Percentiles rank a stretch among this genome's conserved stretches.
Conservation (phyloP, 2,797 vertebrate genomes). For the Pagetopsis macropterus region DNA sequence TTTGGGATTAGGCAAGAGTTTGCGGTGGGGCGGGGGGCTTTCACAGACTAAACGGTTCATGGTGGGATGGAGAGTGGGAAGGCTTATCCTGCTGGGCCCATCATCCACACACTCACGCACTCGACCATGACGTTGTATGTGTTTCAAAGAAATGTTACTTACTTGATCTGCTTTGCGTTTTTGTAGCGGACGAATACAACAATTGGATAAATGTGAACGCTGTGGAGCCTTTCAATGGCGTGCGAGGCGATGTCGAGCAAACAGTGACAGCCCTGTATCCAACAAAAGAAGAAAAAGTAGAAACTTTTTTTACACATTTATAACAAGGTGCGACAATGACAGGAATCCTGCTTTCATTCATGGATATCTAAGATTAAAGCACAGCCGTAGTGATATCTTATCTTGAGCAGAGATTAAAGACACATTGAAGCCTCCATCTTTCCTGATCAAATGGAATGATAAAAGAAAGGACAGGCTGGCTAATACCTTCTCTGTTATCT, state of each 20-base stretch:
- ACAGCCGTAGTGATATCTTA: slow-evolving; percentile 20
- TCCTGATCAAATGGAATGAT: slow-evolving; percentile 36
- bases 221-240: slow-evolving; percentile 95
- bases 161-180: slow-evolving; percentile 99
- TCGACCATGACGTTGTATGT: not conserved
- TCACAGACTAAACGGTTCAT: slow-evolving; percentile 43
- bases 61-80: slow-evolving; percentile 41
- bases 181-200: slow-evolving; percentile 98
- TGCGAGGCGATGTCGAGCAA: slow-evolving; percentile 96
- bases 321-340: not conserved
- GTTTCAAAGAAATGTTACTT: slow-evolving; percentile 70
- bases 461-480: not conserved
- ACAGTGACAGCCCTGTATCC: slow-evolving; percentile 92
- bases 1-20: slow-evolving; percentile 56
- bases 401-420: slow-evolving; percentile 46
- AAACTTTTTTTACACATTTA: not conserved
- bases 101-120: not conserved
- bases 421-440: slow-evolving; percentile 38
- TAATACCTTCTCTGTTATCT: slow-evolving; percentile 94
- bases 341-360: slow-evolving; percentile 8
- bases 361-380: slow-evolving; percentile 12
- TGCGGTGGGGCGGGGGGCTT: slow-evolving; percentile 22
- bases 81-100: slow-evolving; percentile 47
- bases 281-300: slow-evolving; percentile 25
- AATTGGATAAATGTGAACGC: slow-evolving; percentile 96